phyloP scores from a whole-genome alignment of 2,888 invertebrate species.

The Cybosia mesomella region DNA sequence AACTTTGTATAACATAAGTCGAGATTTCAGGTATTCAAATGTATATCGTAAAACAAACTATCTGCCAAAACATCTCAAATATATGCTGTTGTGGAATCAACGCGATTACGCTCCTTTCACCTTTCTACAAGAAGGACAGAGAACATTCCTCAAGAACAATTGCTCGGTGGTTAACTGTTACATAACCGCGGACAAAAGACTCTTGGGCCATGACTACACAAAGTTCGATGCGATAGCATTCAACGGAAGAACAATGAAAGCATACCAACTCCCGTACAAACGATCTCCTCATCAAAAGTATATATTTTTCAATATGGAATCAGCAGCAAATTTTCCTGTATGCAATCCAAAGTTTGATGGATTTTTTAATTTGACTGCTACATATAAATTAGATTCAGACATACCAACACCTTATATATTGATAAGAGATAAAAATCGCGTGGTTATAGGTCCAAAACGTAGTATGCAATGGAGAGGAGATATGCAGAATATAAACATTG shows the following conservation, averaged over 20 bases:
- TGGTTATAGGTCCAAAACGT: constrained; percentile 69
- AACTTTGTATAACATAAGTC: constrained; percentile 67
- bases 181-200: constrained; percentile 58
- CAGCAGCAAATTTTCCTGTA: constrained; percentile 73
- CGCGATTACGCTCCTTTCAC: constrained; percentile 68
- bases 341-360: constrained; percentile 66
- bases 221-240: constrained; percentile 75
- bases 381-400: constrained; percentile 78
- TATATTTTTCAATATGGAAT: constrained; percentile 77
- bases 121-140: constrained; percentile 66
- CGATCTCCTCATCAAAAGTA: constrained; percentile 73
- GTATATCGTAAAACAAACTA: constrained; percentile 66
- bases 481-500: constrained; percentile 52
- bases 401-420: constrained; percentile 71
- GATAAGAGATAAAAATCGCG: constrained; percentile 61
- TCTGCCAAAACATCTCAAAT: constrained; percentile 68
- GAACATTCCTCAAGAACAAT: constrained; percentile 68
- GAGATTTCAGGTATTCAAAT: constrained; percentile 68
- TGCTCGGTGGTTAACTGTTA: constrained; percentile 74
- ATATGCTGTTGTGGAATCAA: constrained; percentile 73
- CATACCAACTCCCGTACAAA: constrained; percentile 56
- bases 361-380: constrained; percentile 81
- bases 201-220: constrained; percentile 49
- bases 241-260: constrained; percentile 67
- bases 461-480: constrained; percentile 43